phyloP scores from a whole-genome alignment of 1,140 invertebrate genomes.

The Drosophila micromelanica region DNA sequence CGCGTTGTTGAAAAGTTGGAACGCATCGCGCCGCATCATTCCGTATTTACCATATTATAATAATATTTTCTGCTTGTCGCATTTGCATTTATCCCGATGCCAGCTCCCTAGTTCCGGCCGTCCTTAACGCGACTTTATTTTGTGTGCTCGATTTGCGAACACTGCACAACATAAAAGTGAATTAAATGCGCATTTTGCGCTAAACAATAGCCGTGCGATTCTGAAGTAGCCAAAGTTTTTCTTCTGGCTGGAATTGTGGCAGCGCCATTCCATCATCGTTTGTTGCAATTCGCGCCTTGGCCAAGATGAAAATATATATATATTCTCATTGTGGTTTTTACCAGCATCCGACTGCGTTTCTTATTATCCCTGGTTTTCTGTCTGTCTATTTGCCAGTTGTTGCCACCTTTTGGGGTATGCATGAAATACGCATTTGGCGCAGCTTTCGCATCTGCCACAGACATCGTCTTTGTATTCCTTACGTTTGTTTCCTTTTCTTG shows the following conservation, averaged over 20 bases:
- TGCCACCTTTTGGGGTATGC: constrained; percentile 73
- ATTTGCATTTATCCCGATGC: constrained; percentile 75
- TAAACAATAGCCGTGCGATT: constrained; percentile 63
- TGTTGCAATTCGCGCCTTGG: constrained; percentile 68
- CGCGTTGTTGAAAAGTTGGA: constrained; percentile 43
- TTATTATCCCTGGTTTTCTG: constrained; percentile 8
- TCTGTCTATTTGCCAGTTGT: constrained; percentile 29
- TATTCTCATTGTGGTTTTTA: constrained; percentile 37
- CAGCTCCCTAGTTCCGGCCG: constrained; percentile 7
- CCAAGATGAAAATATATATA: constrained; percentile 14
- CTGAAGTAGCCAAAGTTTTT: constrained; percentile 34
- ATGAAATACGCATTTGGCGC: constrained; percentile 76
- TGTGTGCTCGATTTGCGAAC: constrained; percentile 65
- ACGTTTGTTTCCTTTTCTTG: constrained; percentile 60
- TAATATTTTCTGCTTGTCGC: constrained; percentile 72
- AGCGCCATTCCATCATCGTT: constrained; percentile 52
- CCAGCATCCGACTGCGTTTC: constrained; percentile 41
- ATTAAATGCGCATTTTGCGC: constrained; percentile 79
- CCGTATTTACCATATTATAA: constrained; percentile 80
- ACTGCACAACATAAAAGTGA: constrained; percentile 46
- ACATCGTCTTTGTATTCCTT: constrained; percentile 22
- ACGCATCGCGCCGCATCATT: constrained; percentile 32
- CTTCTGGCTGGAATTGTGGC: not conserved
- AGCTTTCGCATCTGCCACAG: constrained; percentile 58
- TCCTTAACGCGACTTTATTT: constrained; percentile 39